Conservation (phyloP, 2,888 invertebrate genomes). For the Spodoptera exigua region DNA sequence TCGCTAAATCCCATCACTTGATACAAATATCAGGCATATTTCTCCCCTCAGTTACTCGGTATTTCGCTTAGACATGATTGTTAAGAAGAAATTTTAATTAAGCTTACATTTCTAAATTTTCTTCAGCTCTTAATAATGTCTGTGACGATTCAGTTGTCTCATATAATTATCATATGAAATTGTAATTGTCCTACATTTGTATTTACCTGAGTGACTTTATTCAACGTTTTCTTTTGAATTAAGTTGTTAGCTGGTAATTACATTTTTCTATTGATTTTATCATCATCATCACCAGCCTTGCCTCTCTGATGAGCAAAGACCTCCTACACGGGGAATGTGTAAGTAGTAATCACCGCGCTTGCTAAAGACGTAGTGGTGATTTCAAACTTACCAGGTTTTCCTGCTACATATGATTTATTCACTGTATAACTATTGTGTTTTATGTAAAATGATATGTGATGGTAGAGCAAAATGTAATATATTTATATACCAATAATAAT, state of each 20-base stretch:
- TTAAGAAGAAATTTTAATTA: slow-evolving; percentile 84
- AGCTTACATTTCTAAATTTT: slow-evolving; percentile 79
- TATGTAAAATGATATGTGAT: too few species aligned
- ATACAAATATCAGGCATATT: slow-evolving; percentile 61
- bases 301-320: too few species aligned
- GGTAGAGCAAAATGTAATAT: too few species aligned
- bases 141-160: slow-evolving; percentile 55
- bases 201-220: slow-evolving; percentile 10
- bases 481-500: too few species aligned
- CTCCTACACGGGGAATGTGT: too few species aligned
- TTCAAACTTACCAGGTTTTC: too few species aligned
- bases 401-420: too few species aligned
- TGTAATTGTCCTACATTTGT: slow-evolving; percentile 32
- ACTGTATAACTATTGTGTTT: background rate
- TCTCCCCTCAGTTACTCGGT: slow-evolving; percentile 76
- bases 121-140: slow-evolving; percentile 47
- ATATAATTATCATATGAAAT: slow-evolving; percentile 54
- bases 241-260: background rate
- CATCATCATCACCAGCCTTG: too few species aligned
- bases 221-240: background rate
- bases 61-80: slow-evolving; percentile 79
- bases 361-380: too few species aligned
- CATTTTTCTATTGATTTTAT: too few species aligned
- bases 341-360: too few species aligned
- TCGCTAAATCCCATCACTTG: slow-evolving; percentile 47